Conservation (phyloP, 1,140 invertebrate species). For the Brachionus sp. region DNA sequence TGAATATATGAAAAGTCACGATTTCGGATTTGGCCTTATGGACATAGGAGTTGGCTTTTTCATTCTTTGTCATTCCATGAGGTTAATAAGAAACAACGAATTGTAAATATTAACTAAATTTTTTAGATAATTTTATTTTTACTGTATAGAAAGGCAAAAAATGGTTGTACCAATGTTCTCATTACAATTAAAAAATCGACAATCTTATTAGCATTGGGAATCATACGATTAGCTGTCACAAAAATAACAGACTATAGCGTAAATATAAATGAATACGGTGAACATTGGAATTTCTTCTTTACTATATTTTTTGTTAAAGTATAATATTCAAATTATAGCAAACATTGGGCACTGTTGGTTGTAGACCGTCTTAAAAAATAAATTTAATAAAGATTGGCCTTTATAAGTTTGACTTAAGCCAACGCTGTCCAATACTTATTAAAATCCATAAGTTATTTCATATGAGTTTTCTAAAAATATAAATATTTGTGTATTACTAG, state of each 20-base stretch:
- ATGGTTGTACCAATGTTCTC: slow-evolving; percentile 6
- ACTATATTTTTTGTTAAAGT: slow-evolving; percentile 50
- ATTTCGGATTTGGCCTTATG: slow-evolving; percentile 84
- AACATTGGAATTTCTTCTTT: slow-evolving; percentile 43
- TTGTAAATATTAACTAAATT: neutral
- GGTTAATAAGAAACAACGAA: slow-evolving; percentile 13
- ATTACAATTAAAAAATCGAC: neutral
- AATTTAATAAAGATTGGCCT: too few relatives aligned
- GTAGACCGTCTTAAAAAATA: too few relatives aligned
- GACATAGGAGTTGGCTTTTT: slow-evolving; percentile 87
- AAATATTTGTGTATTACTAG: too few relatives aligned
- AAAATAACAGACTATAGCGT: slow-evolving; percentile 50
- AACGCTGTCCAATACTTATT: too few relatives aligned
- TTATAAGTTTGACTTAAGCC: too few relatives aligned
- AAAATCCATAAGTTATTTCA: too few relatives aligned
- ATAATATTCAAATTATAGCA: too few relatives aligned
- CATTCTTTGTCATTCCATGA: slow-evolving; percentile 76
- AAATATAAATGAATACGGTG: slow-evolving; percentile 15
- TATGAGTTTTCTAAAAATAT: too few relatives aligned
- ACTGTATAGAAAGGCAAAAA: neutral
- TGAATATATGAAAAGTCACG: slow-evolving; percentile 73
- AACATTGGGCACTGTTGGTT: too few relatives aligned
- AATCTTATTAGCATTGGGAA: slow-evolving; percentile 64
- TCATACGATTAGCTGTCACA: slow-evolving; percentile 63
- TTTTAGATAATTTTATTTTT: slow-evolving; percentile 19